Percentiles rank a stretch among this genome's conserved stretches.
These are phyloP conservation scores for Yponomeuta cagnagella DNA, from an alignment of 2,888 invertebrate genomes.

Conservation along the genomic window DNA sequence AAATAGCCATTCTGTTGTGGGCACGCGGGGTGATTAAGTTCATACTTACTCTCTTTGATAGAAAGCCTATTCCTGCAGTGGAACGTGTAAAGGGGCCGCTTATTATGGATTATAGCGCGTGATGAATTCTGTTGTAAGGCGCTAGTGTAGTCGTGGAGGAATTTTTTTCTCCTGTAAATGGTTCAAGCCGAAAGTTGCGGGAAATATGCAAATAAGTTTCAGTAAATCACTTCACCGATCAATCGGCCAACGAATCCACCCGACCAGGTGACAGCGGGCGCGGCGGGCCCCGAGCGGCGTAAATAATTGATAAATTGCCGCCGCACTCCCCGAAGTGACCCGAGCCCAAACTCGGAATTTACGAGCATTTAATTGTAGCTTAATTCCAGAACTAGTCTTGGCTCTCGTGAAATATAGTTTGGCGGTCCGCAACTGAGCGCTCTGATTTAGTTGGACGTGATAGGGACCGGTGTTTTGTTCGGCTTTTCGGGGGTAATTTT, in stretches of 20 bases:
- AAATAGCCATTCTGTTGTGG: not conserved
- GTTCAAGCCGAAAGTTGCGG: too few species aligned
- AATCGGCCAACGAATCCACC: constrained; percentile 41
- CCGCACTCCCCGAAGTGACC: constrained; percentile 63
- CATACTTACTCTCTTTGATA: not conserved
- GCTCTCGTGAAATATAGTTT: constrained; percentile 59
- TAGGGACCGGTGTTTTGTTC: constrained; percentile 9
- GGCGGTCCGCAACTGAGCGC: constrained; percentile 16
- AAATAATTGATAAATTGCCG: constrained; percentile 77
- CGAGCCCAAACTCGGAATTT: constrained; percentile 63
- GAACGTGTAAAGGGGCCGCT: too few species aligned
- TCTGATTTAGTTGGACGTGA: constrained; percentile 16
- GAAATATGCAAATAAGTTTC: constrained; percentile 14
- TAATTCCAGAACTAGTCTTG: constrained; percentile 67
- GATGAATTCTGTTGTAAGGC: too few species aligned
- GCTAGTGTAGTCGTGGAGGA: too few species aligned
- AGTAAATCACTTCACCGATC: constrained; percentile 24
- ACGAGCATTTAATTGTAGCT: constrained; percentile 73
- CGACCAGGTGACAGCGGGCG: constrained; percentile 47
- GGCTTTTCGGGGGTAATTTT: constrained; percentile 2
- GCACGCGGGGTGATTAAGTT: not conserved
- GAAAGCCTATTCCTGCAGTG: too few species aligned
- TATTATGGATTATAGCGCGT: too few species aligned
- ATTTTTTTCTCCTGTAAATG: too few species aligned
- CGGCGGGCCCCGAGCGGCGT: constrained; percentile 60